phyloP scores from a whole-genome alignment of 1,140 invertebrate species.

The Scaptomyza pallida region DNA sequence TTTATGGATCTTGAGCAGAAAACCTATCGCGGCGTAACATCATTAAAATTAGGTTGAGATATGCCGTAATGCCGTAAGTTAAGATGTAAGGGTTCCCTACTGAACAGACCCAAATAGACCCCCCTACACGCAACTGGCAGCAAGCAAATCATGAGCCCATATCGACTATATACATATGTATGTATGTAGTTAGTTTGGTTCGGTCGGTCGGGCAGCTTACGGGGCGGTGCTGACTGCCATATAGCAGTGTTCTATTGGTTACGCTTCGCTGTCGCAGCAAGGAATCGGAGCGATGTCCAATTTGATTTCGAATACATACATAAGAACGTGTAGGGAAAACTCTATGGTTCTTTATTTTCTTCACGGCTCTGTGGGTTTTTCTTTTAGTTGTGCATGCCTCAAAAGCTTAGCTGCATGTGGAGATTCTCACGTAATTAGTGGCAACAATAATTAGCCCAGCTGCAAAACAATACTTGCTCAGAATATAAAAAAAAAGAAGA shows the following conservation, averaged over 20 bases:
- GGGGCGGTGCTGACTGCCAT: constrained; percentile 2
- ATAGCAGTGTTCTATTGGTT: constrained; percentile 55
- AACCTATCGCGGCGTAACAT: constrained; percentile 81
- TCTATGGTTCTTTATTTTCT: constrained; percentile 3
- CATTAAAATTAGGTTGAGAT: constrained; percentile 79
- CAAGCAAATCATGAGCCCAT: constrained; percentile 34
- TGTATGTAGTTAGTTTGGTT: no score
- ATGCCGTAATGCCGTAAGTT: constrained; percentile 43
- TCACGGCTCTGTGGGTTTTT: constrained; percentile 39
- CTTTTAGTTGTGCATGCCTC: constrained; percentile 9
- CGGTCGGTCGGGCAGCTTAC: constrained; percentile 22
- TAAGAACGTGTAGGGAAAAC: background rate
- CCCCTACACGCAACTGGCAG: constrained; percentile 32
- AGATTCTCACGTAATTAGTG: constrained; percentile 74
- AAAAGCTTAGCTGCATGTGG: constrained; percentile 47
- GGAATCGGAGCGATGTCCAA: constrained; percentile 52
- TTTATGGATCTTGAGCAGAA: constrained; percentile 82
- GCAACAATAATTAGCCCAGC: constrained; percentile 72
- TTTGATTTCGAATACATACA: constrained; percentile 28
- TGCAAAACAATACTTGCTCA: constrained; percentile 55
- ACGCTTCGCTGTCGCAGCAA: constrained; percentile 70
- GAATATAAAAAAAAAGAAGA: constrained; percentile 51
- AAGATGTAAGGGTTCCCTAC: constrained; percentile 56
- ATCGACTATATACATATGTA: no score
- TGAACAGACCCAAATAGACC: background rate